Base-by-base conservation (phyloP, 2,888 invertebrate species). In the Pheosia tremula region DNA sequence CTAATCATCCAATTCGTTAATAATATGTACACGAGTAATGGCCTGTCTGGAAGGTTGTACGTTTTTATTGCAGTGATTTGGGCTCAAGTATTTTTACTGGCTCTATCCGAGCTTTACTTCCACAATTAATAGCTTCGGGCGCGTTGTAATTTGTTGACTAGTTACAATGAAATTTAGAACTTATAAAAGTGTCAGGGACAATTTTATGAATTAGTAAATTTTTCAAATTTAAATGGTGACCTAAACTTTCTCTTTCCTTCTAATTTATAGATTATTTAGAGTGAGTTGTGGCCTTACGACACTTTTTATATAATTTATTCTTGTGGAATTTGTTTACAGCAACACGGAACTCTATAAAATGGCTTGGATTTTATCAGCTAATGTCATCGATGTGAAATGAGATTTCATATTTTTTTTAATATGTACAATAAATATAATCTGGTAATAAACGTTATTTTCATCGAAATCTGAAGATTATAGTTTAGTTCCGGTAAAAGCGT, bases 21-120 rank as follows among this genome's bases (percentile, higher is more conserved):
- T 79, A 79, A 79, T 66, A 81, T 74, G 75, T 76, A 75, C 72
- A 69, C 82, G 79, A 79, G 75, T 77, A 81, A 74, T 77, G 77
- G 71, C 72, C 68, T 67, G 72, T 73, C 68, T 69, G 75, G 72
- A 64, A 72, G 67, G 73, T 70, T 67, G 71, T 76, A 61, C 68
- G 53, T 70, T 84, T 24, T 84, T 85, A 87, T 84, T 75, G 77
- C 74, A 65, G 61, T 24, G 63, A 63, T 64, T 56, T 45, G 59
- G 56, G 60, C 72, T 74, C 66, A 61, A 69, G 63, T 68, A 71
- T 71, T 72, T 69, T 71, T 64, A 67, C 60, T 65, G 58, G 66
- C 60, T 55, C 58, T 58, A 66, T 59, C 60, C 59, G 60, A 60
- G 60, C 63, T 61, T 57, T 63, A 62, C 50, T 54, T 53, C 60